Conservation (phyloP, 2,797 vertebrate genomes). For the Cyprinella venusta region DNA sequence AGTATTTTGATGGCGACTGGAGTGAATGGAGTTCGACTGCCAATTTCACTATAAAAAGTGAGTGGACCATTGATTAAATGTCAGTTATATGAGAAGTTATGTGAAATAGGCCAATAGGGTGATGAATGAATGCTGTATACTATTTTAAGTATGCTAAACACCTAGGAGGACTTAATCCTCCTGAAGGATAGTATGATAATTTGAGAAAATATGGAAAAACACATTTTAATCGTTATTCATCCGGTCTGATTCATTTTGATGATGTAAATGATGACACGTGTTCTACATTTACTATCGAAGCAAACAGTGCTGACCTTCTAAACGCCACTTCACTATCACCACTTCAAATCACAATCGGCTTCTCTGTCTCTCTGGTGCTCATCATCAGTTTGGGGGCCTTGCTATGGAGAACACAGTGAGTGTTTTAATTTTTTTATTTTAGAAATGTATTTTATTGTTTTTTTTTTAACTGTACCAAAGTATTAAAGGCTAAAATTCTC, state of each 20-base stretch:
- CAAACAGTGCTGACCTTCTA: neutral
- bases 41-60: constrained; percentile 60
- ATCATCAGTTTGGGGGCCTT: constrained; percentile 9
- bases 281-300: neutral
- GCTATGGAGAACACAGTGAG: constrained; percentile 68
- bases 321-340: neutral
- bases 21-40: constrained; percentile 70
- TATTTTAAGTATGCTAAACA: neutral
- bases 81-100: neutral
- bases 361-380: constrained; percentile 48
- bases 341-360: neutral
- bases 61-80: constrained; percentile 28
- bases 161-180: neutral
- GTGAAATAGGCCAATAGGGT: neutral
- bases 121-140: neutral
- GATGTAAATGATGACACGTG: neutral
- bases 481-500: neutral
- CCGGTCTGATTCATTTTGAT: neutral
- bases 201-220: neutral
- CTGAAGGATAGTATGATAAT: no score
- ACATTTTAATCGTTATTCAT: neutral
- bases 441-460: neutral
- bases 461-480: neutral
- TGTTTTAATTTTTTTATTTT: neutral
- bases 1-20: constrained; percentile 64